Evolutionary conservation across 2,888 invertebrate genomes (phyloP).

Genomic region (Malthinus flaveolus): DNA sequence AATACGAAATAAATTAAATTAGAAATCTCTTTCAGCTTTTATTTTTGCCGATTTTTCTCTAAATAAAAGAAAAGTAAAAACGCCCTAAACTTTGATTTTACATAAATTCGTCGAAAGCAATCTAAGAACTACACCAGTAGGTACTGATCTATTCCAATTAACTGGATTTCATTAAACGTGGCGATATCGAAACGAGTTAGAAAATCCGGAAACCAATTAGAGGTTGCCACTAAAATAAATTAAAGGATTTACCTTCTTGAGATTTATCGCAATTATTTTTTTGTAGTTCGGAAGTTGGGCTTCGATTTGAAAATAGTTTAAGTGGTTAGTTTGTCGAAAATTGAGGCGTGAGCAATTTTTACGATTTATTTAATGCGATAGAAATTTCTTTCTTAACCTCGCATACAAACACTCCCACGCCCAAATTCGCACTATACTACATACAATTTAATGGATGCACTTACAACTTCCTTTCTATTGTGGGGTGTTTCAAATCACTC

Average conservation of each 20-base stretch:
- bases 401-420: conserved; percentile 16
- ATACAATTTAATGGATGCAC: conserved; percentile 38
- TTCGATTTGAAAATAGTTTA: neutral
- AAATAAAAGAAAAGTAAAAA: conserved; percentile 25
- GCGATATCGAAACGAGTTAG: conserved; percentile 27
- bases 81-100: conserved; percentile 37
- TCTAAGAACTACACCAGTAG: conserved; percentile 31
- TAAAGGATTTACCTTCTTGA: conserved; percentile 37
- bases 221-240: conserved; percentile 34
- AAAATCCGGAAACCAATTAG: conserved; percentile 40
- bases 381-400: conserved; percentile 28
- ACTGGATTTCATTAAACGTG: conserved; percentile 44
- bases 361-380: conserved; percentile 26
- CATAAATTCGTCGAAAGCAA: conserved; percentile 38
- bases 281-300: conserved; percentile 7
- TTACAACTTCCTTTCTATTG: conserved; percentile 27
- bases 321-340: neutral
- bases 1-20: conserved; percentile 33
- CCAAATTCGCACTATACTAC: conserved; percentile 31
- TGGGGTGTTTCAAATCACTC: conserved; percentile 26
- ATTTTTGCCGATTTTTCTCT: neutral
- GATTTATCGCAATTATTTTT: conserved; percentile 27
- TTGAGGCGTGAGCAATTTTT: conserved; percentile 25
- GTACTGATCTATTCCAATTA: conserved; percentile 45
- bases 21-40: neutral